Evolutionary conservation across 2,888 invertebrate species (phyloP).

Genomic region (Pammene fasciana): DNA sequence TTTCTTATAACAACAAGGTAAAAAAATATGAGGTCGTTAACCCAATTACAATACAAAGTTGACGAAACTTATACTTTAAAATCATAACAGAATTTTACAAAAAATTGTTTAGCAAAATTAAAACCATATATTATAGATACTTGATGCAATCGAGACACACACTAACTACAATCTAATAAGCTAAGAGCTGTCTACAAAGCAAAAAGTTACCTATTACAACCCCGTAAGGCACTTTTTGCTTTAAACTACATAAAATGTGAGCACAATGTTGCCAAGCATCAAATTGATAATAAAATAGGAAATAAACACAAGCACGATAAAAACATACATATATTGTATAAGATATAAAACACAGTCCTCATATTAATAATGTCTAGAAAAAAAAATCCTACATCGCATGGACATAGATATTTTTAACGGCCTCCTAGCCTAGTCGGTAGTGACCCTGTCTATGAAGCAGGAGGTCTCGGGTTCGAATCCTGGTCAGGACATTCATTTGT

Average conservation of each 20-base stretch:
- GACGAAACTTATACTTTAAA: background rate
- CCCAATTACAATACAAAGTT: background rate
- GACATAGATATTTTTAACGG: no score
- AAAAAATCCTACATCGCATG: no score
- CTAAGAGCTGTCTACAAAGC: conserved; percentile 77
- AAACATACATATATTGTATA: conserved; percentile 56
- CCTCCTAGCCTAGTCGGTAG: no score
- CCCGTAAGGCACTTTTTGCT: conserved; percentile 68
- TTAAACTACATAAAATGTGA: conserved; percentile 70
- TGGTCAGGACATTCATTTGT: no score
- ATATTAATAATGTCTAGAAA: conserved; percentile 33
- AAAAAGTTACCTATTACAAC: conserved; percentile 64
- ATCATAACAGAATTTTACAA: background rate
- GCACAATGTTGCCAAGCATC: conserved; percentile 84
- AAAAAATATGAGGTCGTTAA: no score
- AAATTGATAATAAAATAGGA: conserved; percentile 79
- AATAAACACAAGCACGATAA: conserved; percentile 76
- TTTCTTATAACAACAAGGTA: no score
- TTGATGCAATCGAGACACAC: conserved; percentile 66
- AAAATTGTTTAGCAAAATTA: conserved; percentile 40
- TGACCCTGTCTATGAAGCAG: no score
- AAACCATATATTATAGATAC: conserved; percentile 42
- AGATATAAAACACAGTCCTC: conserved; percentile 43
- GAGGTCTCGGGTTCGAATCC: no score
- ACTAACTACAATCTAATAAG: conserved; percentile 72